Conservation (phyloP, 2,797 vertebrate species). For the Sebastes dallii region DNA sequence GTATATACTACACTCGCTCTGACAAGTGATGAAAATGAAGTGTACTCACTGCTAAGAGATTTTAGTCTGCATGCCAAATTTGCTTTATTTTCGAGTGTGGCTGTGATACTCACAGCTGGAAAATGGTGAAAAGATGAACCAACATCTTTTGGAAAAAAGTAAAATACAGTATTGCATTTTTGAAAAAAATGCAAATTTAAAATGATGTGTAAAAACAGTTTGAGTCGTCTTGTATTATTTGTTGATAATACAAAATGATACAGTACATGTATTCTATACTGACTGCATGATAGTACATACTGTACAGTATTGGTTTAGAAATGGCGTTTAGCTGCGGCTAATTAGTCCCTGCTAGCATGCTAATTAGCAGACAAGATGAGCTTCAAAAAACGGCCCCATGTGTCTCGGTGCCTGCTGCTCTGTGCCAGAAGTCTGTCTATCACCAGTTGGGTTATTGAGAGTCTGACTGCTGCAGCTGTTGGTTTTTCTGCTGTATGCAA, state of each 20-base stretch:
- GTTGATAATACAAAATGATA: background rate
- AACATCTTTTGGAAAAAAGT: background rate
- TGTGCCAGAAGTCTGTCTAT: background rate
- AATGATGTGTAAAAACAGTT: background rate
- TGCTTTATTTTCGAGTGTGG: background rate
- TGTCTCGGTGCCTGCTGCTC: slow-evolving; percentile 1
- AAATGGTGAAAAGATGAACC: background rate
- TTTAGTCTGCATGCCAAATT: background rate
- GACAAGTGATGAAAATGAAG: background rate
- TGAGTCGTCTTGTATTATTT: background rate
- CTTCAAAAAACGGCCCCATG: background rate
- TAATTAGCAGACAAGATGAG: slow-evolving; percentile 33
- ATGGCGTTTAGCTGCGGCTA: background rate
- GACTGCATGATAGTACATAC: background rate
- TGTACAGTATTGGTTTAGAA: background rate
- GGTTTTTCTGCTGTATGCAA: slow-evolving; percentile 3
- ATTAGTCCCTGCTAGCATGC: slow-evolving; percentile 27
- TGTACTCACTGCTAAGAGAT: background rate
- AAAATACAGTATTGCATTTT: rapidly evolving
- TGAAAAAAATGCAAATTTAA: background rate
- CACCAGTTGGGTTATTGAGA: slow-evolving; percentile 2
- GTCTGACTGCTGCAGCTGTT: background rate
- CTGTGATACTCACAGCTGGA: background rate
- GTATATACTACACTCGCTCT: background rate
- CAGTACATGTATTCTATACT: background rate